These are phyloP conservation scores for Listronotus bonariensis DNA, from an alignment of 1,140 invertebrate genomes.

Conservation along the genomic window DNA sequence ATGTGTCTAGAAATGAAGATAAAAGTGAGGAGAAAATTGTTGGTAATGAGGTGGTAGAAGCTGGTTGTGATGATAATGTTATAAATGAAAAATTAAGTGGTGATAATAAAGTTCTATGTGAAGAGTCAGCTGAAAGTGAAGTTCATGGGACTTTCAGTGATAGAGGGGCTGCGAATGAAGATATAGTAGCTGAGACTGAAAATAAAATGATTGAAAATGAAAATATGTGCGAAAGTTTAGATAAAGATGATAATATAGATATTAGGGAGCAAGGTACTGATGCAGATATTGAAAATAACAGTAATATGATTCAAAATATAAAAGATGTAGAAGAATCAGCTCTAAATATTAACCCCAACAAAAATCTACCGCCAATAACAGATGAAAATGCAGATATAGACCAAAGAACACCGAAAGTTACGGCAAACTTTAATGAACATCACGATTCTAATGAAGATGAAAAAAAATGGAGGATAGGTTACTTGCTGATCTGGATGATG, in stretches of 20 bases:
- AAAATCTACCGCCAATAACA: background rate
- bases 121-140: background rate
- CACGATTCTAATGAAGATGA: background rate
- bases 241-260: background rate
- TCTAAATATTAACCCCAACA: background rate
- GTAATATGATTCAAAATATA: background rate
- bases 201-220: background rate
- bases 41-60: slow-evolving; percentile 1
- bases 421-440: background rate
- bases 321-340: background rate
- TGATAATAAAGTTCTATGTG: background rate
- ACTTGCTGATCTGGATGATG: slow-evolving; percentile 18
- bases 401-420: background rate
- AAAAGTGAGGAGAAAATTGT: no score
- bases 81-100: background rate
- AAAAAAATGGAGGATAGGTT: slow-evolving; percentile 14
- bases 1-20: background rate
- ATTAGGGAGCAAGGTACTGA: background rate
- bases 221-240: background rate
- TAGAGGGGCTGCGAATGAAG: background rate
- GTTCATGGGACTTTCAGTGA: background rate
- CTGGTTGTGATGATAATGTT: background rate
- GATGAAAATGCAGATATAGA: background rate
- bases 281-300: no score
- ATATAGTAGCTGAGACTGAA: background rate